A percentile compares a stretch with the other conserved stretches of the same genome.
Evolutionary conservation across 2,888 invertebrate genomes (phyloP).

Genomic region (Drosophila recens): DNA sequence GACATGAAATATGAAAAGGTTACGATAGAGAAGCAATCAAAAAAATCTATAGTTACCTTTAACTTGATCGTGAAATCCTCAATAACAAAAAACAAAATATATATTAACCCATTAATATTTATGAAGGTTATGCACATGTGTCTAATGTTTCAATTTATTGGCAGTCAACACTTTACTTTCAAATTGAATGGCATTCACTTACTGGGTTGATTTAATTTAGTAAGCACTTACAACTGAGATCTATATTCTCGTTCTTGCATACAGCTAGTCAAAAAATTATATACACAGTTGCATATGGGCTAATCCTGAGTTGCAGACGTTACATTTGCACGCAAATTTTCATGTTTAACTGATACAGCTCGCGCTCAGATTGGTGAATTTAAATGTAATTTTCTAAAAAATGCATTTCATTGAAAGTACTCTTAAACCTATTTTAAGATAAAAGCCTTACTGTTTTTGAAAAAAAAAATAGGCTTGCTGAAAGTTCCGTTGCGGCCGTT

Average conservation of each 20-base stretch:
- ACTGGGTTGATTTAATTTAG: conserved; percentile 11
- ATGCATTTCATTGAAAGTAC: no score
- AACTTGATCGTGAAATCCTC: conserved; percentile 42
- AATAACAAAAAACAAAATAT: conserved; percentile 28
- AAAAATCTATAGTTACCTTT: conserved; percentile 30
- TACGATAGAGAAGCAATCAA: conserved; percentile 28
- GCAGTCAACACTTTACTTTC: conserved; percentile 57
- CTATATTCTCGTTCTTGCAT: not conserved
- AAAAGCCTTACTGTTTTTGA: no score
- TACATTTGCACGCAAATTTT: no score
- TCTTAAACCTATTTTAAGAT: no score
- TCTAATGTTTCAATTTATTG: conserved; percentile 49
- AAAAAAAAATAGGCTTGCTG: no score
- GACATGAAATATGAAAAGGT: conserved; percentile 18
- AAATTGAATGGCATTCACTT: conserved; percentile 39
- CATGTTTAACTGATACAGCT: no score
- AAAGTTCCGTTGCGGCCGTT: no score
- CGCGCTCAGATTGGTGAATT: no score
- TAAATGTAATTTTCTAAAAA: no score
- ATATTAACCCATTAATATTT: conserved; percentile 62
- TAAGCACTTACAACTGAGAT: not conserved
- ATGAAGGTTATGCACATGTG: conserved; percentile 64
- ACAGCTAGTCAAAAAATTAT: not conserved
- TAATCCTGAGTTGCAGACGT: no score
- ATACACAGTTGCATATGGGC: not conserved